These are phyloP conservation scores for Chrysina gloriosa DNA, from an alignment of 2,888 invertebrate species.

Conservation along the genomic window DNA sequence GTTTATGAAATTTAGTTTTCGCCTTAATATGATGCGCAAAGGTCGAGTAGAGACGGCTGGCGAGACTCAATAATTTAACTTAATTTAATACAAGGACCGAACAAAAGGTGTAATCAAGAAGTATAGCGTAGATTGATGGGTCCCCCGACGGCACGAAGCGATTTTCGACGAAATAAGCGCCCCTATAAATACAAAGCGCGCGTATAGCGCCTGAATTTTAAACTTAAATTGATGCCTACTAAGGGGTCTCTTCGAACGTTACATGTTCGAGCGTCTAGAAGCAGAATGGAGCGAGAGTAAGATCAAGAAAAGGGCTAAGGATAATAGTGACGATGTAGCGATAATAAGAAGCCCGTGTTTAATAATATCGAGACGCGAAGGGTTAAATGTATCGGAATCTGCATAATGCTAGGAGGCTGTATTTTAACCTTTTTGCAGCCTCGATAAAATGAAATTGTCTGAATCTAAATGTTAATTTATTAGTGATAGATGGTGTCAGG, in stretches of 20 bases:
- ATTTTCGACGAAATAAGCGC: constrained; percentile 33
- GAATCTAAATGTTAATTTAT: constrained; percentile 6
- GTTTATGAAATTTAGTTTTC: constrained; percentile 16
- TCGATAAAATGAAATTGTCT: not conserved
- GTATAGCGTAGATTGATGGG: constrained; percentile 26
- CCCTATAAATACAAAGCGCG: constrained; percentile 26
- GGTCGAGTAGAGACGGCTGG: not conserved
- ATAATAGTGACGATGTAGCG: constrained; percentile 16
- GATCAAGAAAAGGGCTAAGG: not conserved
- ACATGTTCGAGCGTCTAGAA: constrained; percentile 18
- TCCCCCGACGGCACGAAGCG: constrained; percentile 16
- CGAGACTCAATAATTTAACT: constrained; percentile 15
- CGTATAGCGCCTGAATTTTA: constrained; percentile 28
- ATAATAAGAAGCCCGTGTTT: constrained; percentile 1
- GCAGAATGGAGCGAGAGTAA: not conserved
- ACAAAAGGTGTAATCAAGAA: constrained; percentile 34
- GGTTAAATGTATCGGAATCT: constrained; percentile 23
- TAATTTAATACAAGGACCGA: constrained; percentile 31
- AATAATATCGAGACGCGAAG: constrained; percentile 4
- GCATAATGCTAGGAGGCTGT: not conserved
- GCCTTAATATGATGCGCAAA: too few relatives aligned
- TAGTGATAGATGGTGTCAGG: not conserved
- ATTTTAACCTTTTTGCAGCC: not conserved
- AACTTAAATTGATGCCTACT: constrained; percentile 31
- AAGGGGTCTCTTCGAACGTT: constrained; percentile 19